phyloP scores from a whole-genome alignment of 2,797 vertebrate species.

The Cichlasoma orientale region DNA sequence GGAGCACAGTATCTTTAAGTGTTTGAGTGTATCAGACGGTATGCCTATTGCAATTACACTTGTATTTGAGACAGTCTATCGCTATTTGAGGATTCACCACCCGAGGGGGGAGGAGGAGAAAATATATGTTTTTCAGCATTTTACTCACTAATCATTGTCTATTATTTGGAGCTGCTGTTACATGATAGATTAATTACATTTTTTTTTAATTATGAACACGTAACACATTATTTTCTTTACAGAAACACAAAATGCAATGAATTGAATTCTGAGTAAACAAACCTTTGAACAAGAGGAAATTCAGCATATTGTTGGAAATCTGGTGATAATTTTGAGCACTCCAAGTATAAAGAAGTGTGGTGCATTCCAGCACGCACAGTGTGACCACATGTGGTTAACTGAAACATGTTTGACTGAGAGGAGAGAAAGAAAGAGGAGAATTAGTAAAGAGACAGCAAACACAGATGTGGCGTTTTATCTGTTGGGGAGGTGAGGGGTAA shows the following conservation, averaged over 20 bases:
- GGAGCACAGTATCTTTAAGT: conserved; percentile 40
- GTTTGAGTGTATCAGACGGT: conserved; percentile 50
- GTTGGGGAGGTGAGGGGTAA: conserved; percentile 80
- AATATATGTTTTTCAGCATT: conserved; percentile 31
- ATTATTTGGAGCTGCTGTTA: conserved; percentile 32
- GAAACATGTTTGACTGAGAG: conserved; percentile 55
- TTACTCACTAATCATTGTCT: conserved; percentile 43
- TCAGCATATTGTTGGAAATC: not conserved
- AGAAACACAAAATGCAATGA: conserved; percentile 27
- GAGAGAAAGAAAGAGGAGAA: conserved; percentile 54
- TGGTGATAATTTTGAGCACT: not conserved
- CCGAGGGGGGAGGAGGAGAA: conserved; percentile 27
- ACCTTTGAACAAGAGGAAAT: conserved; percentile 7
- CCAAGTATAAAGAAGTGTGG: not conserved
- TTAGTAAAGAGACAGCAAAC: conserved; percentile 78
- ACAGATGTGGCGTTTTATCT: conserved; percentile 83
- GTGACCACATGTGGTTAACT: conserved; percentile 39
- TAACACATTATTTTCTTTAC: conserved; percentile 27
- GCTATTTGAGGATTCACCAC: conserved; percentile 38
- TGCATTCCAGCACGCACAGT: conserved; percentile 21
- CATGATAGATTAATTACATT: conserved; percentile 33
- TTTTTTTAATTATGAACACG: conserved; percentile 32
- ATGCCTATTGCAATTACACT: conserved; percentile 52
- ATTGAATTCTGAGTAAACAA: conserved; percentile 8
- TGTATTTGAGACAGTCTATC: conserved; percentile 29